Evolutionary conservation across 2,888 invertebrate species (phyloP).

Genomic region (Ecliptopera silaceata): DNA sequence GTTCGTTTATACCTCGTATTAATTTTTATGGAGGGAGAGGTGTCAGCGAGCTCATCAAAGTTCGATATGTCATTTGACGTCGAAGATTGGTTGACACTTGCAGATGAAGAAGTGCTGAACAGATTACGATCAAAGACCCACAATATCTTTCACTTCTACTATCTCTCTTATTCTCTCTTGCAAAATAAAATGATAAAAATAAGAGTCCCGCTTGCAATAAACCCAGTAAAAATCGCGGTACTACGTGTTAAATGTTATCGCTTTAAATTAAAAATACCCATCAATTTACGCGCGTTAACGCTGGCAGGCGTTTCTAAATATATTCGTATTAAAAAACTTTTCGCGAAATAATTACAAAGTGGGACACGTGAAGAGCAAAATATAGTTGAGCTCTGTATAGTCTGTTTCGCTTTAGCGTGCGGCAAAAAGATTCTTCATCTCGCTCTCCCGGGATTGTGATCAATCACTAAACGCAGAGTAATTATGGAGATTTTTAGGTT

Average conservation of each 20-base stretch:
- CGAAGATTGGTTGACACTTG: too few species aligned
- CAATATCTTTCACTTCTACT: too few species aligned
- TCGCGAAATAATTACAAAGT: conserved; percentile 17
- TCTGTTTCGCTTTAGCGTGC: conserved; percentile 8
- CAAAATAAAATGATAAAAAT: too few species aligned
- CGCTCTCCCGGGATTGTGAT: conserved; percentile 27
- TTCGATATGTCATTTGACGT: too few species aligned
- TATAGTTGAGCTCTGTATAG: conserved; percentile 4
- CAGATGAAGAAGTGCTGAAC: too few species aligned
- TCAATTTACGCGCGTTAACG: conserved; percentile 2
- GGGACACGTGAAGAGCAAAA: conserved; percentile 12
- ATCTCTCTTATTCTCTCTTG: too few species aligned
- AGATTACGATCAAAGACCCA: too few species aligned
- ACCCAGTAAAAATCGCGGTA: not conserved
- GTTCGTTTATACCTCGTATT: too few species aligned
- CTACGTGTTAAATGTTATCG: not conserved
- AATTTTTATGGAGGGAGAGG: too few species aligned
- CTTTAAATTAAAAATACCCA: not conserved
- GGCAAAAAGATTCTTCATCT: conserved; percentile 2
- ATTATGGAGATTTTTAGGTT: conserved; percentile 19
- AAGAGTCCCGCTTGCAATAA: too few species aligned
- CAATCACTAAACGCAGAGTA: conserved; percentile 27
- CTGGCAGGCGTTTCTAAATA: not conserved
- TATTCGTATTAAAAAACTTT: conserved; percentile 9
- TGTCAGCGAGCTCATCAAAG: too few species aligned